Conservation (phyloP, 1,140 invertebrate species). For the Drosophila gunungcola region DNA sequence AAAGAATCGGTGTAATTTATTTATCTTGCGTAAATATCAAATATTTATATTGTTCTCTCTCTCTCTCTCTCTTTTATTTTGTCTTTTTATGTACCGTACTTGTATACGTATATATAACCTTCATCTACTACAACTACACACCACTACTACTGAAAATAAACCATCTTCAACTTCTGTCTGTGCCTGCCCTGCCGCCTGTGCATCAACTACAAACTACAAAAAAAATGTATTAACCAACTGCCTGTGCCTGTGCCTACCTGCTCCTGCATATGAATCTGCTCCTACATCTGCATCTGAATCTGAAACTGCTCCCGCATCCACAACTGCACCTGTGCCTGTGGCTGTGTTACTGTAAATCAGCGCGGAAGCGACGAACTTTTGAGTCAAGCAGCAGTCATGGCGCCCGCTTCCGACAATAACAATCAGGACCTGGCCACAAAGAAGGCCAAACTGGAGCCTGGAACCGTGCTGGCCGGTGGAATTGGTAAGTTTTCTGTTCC, state of each 20-base stretch:
- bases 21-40: conserved; percentile 81
- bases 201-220: conserved; percentile 42
- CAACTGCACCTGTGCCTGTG: conserved; percentile 15
- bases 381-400: conserved; percentile 96
- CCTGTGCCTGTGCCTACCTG: conserved; percentile 43
- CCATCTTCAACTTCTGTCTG: conserved; percentile 80
- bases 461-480: conserved; percentile 82
- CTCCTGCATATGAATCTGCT: conserved; percentile 29
- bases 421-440: conserved; percentile 95
- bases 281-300: conserved; percentile 18
- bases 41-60: conserved; percentile 83
- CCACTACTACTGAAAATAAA: conserved; percentile 72
- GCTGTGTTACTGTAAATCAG: conserved; percentile 86
- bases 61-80: conserved; percentile 81
- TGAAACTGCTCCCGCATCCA: conserved; percentile 10
- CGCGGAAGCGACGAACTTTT: conserved; percentile 97
- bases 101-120: conserved; percentile 68
- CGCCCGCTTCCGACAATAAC: conserved; percentile 96
- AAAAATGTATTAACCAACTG: conserved; percentile 47
- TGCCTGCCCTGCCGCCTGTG: conserved; percentile 59
- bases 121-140: conserved; percentile 80
- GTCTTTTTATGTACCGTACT: conserved; percentile 81
- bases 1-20: conserved; percentile 71
- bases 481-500: conserved; percentile 79
- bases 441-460: conserved; percentile 90